Evolutionary conservation across 1,140 invertebrate genomes (phyloP).

Genomic region (Calephelis virginiensis): DNA sequence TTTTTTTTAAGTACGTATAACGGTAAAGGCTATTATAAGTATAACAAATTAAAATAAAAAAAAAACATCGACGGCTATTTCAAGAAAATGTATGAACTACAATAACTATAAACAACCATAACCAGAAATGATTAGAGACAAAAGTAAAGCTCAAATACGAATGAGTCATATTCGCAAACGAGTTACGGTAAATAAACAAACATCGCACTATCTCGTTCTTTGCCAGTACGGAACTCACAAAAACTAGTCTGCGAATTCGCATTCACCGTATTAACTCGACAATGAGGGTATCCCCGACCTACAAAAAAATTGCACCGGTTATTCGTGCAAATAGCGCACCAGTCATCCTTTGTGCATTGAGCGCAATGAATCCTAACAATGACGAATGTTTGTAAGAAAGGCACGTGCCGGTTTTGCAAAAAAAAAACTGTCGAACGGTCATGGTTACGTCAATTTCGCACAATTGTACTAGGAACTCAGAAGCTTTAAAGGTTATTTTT

Average conservation of each 20-base stretch:
- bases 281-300: slow-evolving; percentile 67
- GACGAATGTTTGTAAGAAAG: slow-evolving; percentile 40
- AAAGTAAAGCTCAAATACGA: neutral
- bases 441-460: slow-evolving; percentile 73
- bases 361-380: slow-evolving; percentile 60
- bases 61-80: neutral
- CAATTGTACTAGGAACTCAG: slow-evolving; percentile 67
- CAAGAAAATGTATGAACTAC: neutral
- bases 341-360: slow-evolving; percentile 49
- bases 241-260: slow-evolving; percentile 49
- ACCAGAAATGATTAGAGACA: neutral
- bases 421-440: slow-evolving; percentile 43
- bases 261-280: slow-evolving; percentile 37
- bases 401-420: slow-evolving; percentile 48
- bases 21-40: too few relatives aligned
- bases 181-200: neutral
- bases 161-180: slow-evolving; percentile 13
- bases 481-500: slow-evolving; percentile 37
- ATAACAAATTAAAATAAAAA: neutral
- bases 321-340: slow-evolving; percentile 44
- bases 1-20: too few relatives aligned
- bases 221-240: slow-evolving; percentile 28
- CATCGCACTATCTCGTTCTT: slow-evolving; percentile 8
- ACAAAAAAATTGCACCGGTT: slow-evolving; percentile 52
- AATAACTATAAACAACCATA: neutral